These are phyloP conservation scores for Sycophaga agraensis DNA, from an alignment of 1,140 invertebrate genomes.

Conservation along the genomic window DNA sequence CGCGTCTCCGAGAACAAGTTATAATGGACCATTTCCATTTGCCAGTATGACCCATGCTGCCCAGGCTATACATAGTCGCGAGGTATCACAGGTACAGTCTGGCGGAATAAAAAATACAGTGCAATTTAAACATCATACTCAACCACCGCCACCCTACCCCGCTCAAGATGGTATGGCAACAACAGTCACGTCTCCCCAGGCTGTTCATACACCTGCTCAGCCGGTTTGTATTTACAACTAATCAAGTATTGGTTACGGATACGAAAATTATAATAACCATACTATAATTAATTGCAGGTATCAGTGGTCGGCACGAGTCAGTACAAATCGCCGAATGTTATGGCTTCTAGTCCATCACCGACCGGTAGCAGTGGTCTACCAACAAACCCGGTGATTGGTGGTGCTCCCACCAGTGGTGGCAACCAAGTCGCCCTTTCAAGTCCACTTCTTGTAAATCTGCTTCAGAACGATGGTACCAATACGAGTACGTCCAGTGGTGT, in stretches of 20 bases:
- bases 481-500: slow-evolving; percentile 41
- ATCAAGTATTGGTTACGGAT: neutral
- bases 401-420: slow-evolving; percentile 44
- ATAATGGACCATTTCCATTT: slow-evolving; percentile 75
- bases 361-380: slow-evolving; percentile 36
- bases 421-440: slow-evolving; percentile 75
- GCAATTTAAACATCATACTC: slow-evolving; percentile 54
- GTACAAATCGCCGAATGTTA: slow-evolving; percentile 44
- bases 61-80: slow-evolving; percentile 61
- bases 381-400: slow-evolving; percentile 35
- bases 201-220: slow-evolving; percentile 43
- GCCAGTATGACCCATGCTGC: slow-evolving; percentile 87
- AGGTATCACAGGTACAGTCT: slow-evolving; percentile 40
- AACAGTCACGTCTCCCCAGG: slow-evolving; percentile 36
- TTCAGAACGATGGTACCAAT: slow-evolving; percentile 78
- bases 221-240: slow-evolving; percentile 23
- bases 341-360: slow-evolving; percentile 50
- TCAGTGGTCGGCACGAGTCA: slow-evolving; percentile 40
- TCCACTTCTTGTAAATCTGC: slow-evolving; percentile 86
- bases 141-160: slow-evolving; percentile 56
- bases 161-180: slow-evolving; percentile 43
- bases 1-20: slow-evolving; percentile 55
- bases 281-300: slow-evolving; percentile 10
- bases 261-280: neutral
- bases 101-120: slow-evolving; percentile 51